Conservation (phyloP, 1,140 invertebrate species). For the Pectinophora gossypiella region DNA sequence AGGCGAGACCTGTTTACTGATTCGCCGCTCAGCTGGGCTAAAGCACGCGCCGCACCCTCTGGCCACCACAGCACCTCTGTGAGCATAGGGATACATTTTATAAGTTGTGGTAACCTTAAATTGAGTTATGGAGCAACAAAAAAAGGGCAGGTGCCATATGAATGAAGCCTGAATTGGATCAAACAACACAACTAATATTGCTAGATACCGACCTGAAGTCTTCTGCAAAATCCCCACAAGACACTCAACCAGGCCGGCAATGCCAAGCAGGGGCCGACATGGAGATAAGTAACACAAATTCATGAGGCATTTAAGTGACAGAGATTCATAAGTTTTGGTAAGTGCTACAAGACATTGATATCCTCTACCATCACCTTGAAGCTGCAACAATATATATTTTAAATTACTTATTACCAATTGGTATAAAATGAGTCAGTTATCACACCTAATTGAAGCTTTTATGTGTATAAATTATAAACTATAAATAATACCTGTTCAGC, state of each 20-base stretch:
- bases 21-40: conserved; percentile 59
- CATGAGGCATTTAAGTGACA: conserved; percentile 64
- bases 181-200: too few species aligned
- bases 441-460: too few species aligned
- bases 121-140: too few species aligned
- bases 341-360: conserved; percentile 64
- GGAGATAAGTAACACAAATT: conserved; percentile 64
- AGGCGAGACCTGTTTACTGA: conserved; percentile 63
- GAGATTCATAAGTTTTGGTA: conserved; percentile 52
- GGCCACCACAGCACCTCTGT: conserved; percentile 54
- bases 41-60: conserved; percentile 47
- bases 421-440: too few species aligned
- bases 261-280: conserved; percentile 53
- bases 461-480: too few species aligned
- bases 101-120: too few species aligned
- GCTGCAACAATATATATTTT: too few species aligned
- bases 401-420: too few species aligned
- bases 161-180: too few species aligned
- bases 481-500: conserved; percentile 72
- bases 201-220: conserved; percentile 46
- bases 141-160: too few species aligned
- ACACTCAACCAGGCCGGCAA: conserved; percentile 63
- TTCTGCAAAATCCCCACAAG: conserved; percentile 57
- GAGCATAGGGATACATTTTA: too few species aligned
- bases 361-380: conserved; percentile 67